Conservation (phyloP, 2,113 vertebrate species). For the Larimichthys crocea region DNA sequence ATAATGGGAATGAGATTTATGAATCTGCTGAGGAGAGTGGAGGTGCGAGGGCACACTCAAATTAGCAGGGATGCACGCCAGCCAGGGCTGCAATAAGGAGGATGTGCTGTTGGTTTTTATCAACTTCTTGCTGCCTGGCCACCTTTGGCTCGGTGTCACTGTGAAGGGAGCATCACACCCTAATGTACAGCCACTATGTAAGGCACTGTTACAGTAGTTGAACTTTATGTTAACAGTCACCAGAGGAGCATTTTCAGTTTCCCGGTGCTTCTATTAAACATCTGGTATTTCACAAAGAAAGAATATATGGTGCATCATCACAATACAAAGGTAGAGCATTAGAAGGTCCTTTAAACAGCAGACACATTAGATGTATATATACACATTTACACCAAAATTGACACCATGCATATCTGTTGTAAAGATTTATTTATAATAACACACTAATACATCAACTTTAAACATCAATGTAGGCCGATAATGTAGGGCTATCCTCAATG, state of each 20-base stretch:
- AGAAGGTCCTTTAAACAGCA: background rate
- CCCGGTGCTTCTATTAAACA: constrained; percentile 37
- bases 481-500: background rate
- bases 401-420: background rate
- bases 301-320: background rate
- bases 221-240: constrained; percentile 31
- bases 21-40: constrained; percentile 86
- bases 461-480: background rate
- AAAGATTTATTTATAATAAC: background rate
- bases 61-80: constrained; percentile 85
- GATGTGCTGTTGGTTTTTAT: constrained; percentile 81
- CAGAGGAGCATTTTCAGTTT: constrained; percentile 17
- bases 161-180: constrained; percentile 39
- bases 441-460: no score
- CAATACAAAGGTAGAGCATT: background rate
- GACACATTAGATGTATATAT: no score
- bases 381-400: no score
- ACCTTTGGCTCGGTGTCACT: constrained; percentile 64
- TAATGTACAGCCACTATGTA: constrained; percentile 33
- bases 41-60: constrained; percentile 84
- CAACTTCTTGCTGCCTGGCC: constrained; percentile 68
- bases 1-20: constrained; percentile 92
- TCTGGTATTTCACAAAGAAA: constrained; percentile 19
- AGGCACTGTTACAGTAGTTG: constrained; percentile 28
- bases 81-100: constrained; percentile 76